Conservation (phyloP, 2,113 vertebrate species). For the Colaptes auratus region DNA sequence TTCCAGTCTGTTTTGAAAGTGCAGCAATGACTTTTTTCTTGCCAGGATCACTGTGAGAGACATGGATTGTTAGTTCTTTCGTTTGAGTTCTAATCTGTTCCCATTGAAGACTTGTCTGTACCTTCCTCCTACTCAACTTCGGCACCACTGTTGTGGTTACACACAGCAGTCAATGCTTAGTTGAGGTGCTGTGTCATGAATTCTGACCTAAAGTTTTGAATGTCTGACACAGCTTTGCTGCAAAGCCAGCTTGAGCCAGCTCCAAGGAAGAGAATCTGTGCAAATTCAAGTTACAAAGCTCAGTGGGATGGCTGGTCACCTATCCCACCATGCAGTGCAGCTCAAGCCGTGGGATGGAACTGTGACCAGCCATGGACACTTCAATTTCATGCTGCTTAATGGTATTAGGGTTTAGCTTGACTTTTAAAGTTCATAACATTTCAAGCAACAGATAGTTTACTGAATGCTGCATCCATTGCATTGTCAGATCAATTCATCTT, state of each 20-base stretch:
- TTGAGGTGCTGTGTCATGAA: neutral
- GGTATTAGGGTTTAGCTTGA: neutral
- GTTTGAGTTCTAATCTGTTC: neutral
- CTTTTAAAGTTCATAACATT: neutral
- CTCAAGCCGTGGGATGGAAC: neutral
- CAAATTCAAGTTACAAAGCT: neutral
- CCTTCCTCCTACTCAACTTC: neutral
- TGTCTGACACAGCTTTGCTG: neutral
- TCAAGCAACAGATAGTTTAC: neutral
- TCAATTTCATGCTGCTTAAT: neutral
- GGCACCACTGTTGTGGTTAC: neutral
- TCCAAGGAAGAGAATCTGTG: neutral
- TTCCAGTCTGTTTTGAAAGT: neutral
- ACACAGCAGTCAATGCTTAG: neutral
- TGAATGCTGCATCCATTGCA: neutral
- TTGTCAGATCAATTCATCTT: neutral
- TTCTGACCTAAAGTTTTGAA: neutral
- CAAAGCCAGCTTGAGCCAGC: neutral
- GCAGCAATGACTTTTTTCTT: neutral
- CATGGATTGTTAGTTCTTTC: neutral
- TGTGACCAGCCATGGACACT: neutral
- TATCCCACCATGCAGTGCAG: accelerated
- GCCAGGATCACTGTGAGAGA: neutral
- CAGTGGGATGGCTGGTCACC: neutral
- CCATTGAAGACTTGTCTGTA: neutral